Evolutionary conservation across 37 sponge, comb jelly and placozoan genomes (phyloP), one percentile per base, ranked within the genome.

Genomic region (Chondrosia reniformis): DNA sequence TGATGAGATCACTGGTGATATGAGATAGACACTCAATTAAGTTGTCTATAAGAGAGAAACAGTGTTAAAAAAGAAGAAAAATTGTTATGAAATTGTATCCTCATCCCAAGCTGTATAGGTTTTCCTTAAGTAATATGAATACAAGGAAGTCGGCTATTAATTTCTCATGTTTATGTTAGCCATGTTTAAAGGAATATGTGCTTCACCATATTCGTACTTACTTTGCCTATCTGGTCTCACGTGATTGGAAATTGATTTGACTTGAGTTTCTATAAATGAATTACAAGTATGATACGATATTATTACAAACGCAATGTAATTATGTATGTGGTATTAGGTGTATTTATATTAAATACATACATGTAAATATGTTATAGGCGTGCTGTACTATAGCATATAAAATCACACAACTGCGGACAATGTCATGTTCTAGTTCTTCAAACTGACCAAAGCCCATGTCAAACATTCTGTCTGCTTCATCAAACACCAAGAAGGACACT

Each of bases 381-480:
- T n/a, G n/a, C n/a, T n/a, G n/a, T n/a, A n/a, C n/a, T n/a, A n/a
- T n/a, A n/a, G n/a, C n/a, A n/a, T n/a, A n/a, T n/a, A n/a, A n/a
- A n/a, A n/a, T n/a, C n/a, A n/a, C n/a, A n/a, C n/a, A n/a, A n/a
- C n/a, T n/a, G n/a, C n/a, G n/a, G n/a, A n/a, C n/a, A n/a, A n/a
- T n/a, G n/a, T n/a, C n/a, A n/a, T n/a, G n/a, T n/a, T n/a, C n/a
- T n/a, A n/a, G n/a, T n/a, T n/a, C n/a, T n/a, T n/a, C n/a, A n/a
- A 9, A 76, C 91, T 75, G 24, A 94, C 95, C 93, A 63, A 97
- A 97, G 7, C 99, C 99, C 87, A 97, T 86, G 80, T 97, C 99
- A 83, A 97, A 97, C 99, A 97, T 97, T n/a, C 99, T 74, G 61
- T 97, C 99, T 30, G 95, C 96, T 81, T 97, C 99, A 79, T 97